Base-by-base conservation (phyloP, 2,797 vertebrate genomes). In the Picus viridis region DNA sequence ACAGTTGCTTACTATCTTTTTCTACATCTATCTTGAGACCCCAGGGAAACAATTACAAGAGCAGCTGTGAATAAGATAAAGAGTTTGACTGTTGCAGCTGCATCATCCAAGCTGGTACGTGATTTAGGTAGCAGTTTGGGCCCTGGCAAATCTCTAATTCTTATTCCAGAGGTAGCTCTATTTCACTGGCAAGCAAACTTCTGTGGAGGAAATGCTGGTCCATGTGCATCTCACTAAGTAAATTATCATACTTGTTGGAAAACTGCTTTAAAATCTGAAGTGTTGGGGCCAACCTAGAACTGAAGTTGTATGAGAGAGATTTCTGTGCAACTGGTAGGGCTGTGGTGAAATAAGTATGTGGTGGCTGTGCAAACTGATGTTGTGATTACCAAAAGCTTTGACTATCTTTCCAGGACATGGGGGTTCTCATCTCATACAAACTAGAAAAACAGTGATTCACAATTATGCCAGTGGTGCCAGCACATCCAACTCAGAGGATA, bases 401-500 rank as follows among this genome's bases (percentile, higher is more conserved):
- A 15, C 32, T 62, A 1, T 22, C 4, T 51, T 61, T 74, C 36
- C 73, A 63, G 74, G 39, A 30, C 11, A 7, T 2, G 13, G 8
- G 9, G 7, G 30, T 83, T 84, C 18, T 89, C 10, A 34, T 59
- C 14, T 72, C 3, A 0, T 47, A 30, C 24, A 26, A 54, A 22
- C 85, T 23, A 76, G 58, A 32, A 32, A 77, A 72, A 10, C 0
- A 64, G 15, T 1, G 2, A 30, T 80, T 80, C 22, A 51, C 30
- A 72, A 0, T 86, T 70, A 71, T 10, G 10, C 6, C 32, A 15
- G 20, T 51, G 32, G 8, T 67, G 57, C 0, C 1, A 24, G 47
- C 16, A 16, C 23, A 45, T 12, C 15, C 23, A 16, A 34, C 24
- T 20, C 29, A 58, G 65, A 93, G 41, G 29, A 43, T 43, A 11